Base-by-base conservation (phyloP, 2,797 vertebrate species). In the Rhinophrynus dorsalis region DNA sequence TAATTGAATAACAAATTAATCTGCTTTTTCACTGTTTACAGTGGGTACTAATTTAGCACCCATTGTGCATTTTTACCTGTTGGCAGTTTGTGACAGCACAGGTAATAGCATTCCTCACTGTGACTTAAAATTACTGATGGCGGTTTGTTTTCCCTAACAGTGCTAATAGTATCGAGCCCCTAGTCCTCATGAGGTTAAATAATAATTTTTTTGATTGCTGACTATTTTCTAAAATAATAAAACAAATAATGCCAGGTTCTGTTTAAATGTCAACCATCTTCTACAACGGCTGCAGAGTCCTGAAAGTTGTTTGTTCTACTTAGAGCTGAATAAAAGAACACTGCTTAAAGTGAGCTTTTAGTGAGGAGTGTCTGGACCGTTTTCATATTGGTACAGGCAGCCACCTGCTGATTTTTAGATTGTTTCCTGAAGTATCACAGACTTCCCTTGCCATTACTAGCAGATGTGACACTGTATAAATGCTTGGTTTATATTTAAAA, bases 351-450 rank as follows among this genome's bases (percentile, higher is more conserved):
- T 15, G 15, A 47, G 69, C 61, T 65, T 65, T 65, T 65, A 65
- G 69, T 27, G 26, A 51, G 52, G 32, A 72, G 61, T n/a, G 15
- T 40, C 44, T 65, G 69, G 27, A 26, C 68, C 42, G 58, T 24
- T 58, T 71, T 64, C 47, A 33, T 58, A 65, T 65, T 38, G 23
- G 24, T 58, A 42, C 44, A 72, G 61, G 52, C 44, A 59, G 44
- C 61, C 52, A 58, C 68, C 68, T 72, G 68, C 61, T 51, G 68
- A 65, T 47, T 58, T 23, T 23, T 5, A 42, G 20, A 65, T 72
- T 65, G 69, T 72, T 65, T 56, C 26, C 44, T 52, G 44, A 65
- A 57, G 42, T 65, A 51, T 32, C 26, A 58, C 61, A 65, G 52
- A 51, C 35, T 40, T 59, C 33, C 26, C 27, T 65, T 18, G 40